A percentile compares a stretch with the other conserved stretches of the same genome.
Evolutionary conservation across 2,113 vertebrate species (phyloP).

Genomic region (Passer montanus): DNA sequence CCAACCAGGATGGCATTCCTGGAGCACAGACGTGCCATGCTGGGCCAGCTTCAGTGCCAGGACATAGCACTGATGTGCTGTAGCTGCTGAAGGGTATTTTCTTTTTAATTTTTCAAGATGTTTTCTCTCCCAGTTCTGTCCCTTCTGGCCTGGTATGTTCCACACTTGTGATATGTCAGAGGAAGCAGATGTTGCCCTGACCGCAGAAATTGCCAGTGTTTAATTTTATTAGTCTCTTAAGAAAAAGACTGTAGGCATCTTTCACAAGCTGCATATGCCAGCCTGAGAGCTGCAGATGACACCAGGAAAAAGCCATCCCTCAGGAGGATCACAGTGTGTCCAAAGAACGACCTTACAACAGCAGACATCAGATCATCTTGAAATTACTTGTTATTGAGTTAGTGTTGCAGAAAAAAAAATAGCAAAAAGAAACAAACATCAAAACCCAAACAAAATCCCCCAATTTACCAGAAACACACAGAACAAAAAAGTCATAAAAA

Average conservation of each 20-base stretch:
- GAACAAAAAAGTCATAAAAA: background rate
- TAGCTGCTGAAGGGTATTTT: background rate
- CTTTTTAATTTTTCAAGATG: background rate
- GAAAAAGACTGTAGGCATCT: background rate
- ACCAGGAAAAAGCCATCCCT: background rate
- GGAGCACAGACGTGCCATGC: background rate
- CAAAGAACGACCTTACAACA: background rate
- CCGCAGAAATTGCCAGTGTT: background rate
- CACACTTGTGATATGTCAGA: background rate
- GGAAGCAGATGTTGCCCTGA: constrained; percentile 6
- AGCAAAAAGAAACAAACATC: background rate
- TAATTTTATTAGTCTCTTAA: background rate
- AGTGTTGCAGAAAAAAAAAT: background rate
- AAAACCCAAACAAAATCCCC: accelerated
- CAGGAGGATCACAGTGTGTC: background rate
- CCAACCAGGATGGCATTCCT: background rate
- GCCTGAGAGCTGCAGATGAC: background rate
- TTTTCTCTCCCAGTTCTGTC: background rate
- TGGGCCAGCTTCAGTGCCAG: background rate
- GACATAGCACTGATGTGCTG: accelerated
- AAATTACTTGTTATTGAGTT: background rate
- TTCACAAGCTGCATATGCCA: background rate
- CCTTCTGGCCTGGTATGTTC: background rate
- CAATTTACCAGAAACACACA: background rate
- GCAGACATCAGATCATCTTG: background rate